A percentile compares a stretch with the other conserved stretches of the same genome.
phyloP scores from a whole-genome alignment of 2,113 vertebrate species.

The Puma concolor region DNA sequence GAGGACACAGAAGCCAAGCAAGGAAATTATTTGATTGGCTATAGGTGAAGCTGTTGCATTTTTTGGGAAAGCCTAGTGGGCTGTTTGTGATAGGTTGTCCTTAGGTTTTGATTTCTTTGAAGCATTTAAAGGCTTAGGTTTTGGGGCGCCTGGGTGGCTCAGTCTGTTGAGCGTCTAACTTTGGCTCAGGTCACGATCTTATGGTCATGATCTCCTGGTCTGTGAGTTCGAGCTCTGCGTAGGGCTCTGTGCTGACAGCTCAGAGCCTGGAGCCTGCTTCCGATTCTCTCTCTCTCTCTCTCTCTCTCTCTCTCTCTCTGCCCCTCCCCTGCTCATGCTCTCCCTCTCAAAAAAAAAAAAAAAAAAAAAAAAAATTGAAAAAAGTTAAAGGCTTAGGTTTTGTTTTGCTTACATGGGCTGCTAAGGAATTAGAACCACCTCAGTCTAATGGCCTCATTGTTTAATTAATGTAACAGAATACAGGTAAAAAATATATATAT shows the following conservation, averaged over 20 bases:
- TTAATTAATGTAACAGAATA: neutral
- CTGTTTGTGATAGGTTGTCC: neutral
- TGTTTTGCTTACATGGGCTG: neutral
- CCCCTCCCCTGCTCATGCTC: too few relatives aligned
- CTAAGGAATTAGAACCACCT: neutral
- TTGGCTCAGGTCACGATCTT: too few relatives aligned
- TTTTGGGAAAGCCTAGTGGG: neutral
- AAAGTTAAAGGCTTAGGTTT: neutral
- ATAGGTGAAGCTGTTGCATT: neutral
- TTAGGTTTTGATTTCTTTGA: neutral
- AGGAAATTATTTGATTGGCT: neutral
- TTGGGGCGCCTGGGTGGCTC: neutral
- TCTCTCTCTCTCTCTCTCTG: too few relatives aligned
- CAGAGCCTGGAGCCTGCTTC: too few relatives aligned
- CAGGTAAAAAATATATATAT: neutral
- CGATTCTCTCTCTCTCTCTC: too few relatives aligned
- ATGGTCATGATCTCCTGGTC: too few relatives aligned
- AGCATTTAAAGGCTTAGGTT: neutral
- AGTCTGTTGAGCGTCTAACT: too few relatives aligned
- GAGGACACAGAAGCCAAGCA: neutral
- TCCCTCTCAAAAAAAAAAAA: too few relatives aligned
- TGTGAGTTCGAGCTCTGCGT: too few relatives aligned
- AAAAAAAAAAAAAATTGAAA: too few relatives aligned
- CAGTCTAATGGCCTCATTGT: neutral
- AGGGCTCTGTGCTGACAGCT: too few relatives aligned